These are phyloP conservation scores for Ceyx cyanopectus DNA, from an alignment of 2,113 vertebrate species.

Conservation along the genomic window DNA sequence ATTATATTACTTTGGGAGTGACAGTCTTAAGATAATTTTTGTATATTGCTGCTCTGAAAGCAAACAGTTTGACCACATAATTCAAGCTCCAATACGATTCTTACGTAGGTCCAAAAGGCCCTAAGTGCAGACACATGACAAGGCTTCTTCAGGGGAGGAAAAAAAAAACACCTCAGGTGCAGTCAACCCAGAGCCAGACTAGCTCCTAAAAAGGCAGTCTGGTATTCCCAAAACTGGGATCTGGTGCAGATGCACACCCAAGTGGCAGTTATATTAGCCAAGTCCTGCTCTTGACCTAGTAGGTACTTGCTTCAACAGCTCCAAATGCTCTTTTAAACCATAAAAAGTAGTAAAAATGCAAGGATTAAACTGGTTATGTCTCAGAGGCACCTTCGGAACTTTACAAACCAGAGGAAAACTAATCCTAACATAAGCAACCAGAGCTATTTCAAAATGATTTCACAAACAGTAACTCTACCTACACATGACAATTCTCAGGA, in stretches of 20 bases:
- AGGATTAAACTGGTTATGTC: not conserved
- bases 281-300: not conserved
- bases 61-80: not conserved
- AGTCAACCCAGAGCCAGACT: not conserved
- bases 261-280: not conserved
- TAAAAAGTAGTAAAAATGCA: not conserved
- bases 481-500: not conserved
- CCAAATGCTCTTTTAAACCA: not conserved
- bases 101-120: not conserved
- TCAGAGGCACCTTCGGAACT: not conserved
- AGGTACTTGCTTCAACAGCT: not conserved
- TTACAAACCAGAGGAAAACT: not conserved
- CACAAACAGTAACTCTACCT: conserved; percentile 5
- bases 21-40: not conserved
- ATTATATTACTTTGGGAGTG: not conserved
- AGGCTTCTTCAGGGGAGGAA: not conserved
- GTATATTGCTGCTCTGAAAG: not conserved
- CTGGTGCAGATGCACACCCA: not conserved
- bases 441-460: conserved; percentile 20
- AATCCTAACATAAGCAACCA: not conserved
- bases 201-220: not conserved
- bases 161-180: fast-evolving
- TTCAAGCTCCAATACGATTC: not conserved
- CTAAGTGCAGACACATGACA: not conserved
- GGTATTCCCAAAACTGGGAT: not conserved